Percentiles rank a stretch among this genome's conserved stretches.
These are phyloP conservation scores for Anoura caudifer DNA, from an alignment of 2,113 vertebrate genomes.

Conservation along the genomic window DNA sequence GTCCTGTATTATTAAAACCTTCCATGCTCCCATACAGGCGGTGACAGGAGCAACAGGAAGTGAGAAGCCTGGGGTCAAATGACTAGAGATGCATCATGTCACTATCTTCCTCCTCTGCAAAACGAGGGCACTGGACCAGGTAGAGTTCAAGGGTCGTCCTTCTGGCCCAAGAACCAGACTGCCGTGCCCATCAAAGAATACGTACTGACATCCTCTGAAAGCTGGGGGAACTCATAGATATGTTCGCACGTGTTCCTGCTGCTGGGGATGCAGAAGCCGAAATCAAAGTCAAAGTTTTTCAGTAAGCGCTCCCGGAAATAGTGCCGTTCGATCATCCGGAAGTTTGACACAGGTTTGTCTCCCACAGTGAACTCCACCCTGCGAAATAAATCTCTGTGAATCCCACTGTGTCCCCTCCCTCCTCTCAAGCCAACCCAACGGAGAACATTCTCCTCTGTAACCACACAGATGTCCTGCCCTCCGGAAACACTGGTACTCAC, in stretches of 20 bases:
- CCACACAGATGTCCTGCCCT: not conserved
- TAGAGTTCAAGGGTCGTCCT: not conserved
- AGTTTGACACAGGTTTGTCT: slow-evolving; percentile 93
- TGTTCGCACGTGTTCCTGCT: slow-evolving; percentile 98
- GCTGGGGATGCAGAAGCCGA: slow-evolving; percentile 98
- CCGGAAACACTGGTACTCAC: slow-evolving; percentile 83
- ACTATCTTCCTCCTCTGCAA: not conserved
- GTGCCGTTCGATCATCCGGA: slow-evolving; percentile 98
- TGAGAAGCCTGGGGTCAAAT: not conserved
- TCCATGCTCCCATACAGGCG: not conserved
- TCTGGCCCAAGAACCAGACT: not conserved
- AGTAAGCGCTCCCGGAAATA: slow-evolving; percentile 96
- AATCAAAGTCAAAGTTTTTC: slow-evolving; percentile 99
- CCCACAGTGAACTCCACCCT: slow-evolving; percentile 99
- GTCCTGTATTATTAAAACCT: not conserved
- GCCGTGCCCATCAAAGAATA: slow-evolving; percentile 42
- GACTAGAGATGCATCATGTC: not conserved
- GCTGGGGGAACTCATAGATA: slow-evolving; percentile 98
- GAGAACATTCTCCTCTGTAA: not conserved
- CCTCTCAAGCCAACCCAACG: not conserved
- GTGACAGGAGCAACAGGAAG: not conserved
- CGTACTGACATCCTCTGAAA: slow-evolving; percentile 96
- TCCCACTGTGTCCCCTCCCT: not conserved
- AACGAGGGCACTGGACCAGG: not conserved
- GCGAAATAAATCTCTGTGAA: slow-evolving; percentile 44